Conservation (phyloP, 1,140 invertebrate genomes). For the Venturia canescens region DNA sequence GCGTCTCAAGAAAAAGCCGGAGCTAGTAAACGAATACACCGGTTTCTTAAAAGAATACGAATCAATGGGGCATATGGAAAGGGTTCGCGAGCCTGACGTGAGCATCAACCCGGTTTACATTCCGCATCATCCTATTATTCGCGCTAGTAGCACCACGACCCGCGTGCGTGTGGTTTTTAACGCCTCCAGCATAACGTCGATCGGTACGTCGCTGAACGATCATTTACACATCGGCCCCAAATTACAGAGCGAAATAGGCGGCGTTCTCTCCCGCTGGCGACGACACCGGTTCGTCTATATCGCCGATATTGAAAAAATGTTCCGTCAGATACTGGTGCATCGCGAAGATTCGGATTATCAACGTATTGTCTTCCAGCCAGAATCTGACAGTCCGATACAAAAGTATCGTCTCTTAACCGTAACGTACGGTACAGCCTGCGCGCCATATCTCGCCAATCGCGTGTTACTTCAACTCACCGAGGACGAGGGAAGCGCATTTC, state of each 20-base stretch:
- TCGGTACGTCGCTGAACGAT: slow-evolving; percentile 63
- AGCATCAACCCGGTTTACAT: slow-evolving; percentile 9
- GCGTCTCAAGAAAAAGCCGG: neutral
- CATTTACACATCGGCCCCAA: slow-evolving; percentile 62
- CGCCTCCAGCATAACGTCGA: slow-evolving; percentile 57
- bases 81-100: neutral
- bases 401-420: slow-evolving; percentile 56
- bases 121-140: slow-evolving; percentile 62
- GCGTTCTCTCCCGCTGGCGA: slow-evolving; percentile 53
- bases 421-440: slow-evolving; percentile 60
- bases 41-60: slow-evolving; percentile 15
- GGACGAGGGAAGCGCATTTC: slow-evolving; percentile 21
- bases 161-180: slow-evolving; percentile 67
- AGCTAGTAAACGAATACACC: neutral
- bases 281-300: neutral
- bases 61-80: slow-evolving; percentile 5
- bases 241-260: slow-evolving; percentile 62
- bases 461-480: slow-evolving; percentile 52
- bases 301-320: slow-evolving; percentile 27
- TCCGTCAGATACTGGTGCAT: slow-evolving; percentile 27
- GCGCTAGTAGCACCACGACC: slow-evolving; percentile 55
- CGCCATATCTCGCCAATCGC: slow-evolving; percentile 57
- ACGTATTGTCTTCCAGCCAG: neutral
- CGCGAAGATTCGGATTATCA: neutral
- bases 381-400: neutral